Conservation (phyloP, 2,113 vertebrate species). For the Strix uralensis region DNA sequence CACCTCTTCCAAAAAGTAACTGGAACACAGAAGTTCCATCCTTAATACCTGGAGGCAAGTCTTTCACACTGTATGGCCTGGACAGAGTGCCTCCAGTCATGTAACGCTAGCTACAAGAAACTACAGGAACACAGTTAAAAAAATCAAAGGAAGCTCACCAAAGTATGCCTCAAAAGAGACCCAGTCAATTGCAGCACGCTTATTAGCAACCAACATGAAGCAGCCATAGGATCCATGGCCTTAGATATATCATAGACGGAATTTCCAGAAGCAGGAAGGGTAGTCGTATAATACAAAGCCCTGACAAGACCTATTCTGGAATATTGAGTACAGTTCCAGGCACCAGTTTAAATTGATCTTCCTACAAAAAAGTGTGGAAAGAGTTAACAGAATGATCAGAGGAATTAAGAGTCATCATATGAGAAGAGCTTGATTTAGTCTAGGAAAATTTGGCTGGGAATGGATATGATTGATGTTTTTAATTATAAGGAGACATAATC, state of each 20-base stretch:
- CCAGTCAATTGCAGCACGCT: background rate
- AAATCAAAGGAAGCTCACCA: background rate
- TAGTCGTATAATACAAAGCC: background rate
- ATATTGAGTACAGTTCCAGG: background rate
- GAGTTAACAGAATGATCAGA: background rate
- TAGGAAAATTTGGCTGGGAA: background rate
- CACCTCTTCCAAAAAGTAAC: background rate
- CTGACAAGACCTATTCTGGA: background rate
- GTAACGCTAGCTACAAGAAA: background rate
- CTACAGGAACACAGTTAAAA: background rate
- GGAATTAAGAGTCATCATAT: background rate
- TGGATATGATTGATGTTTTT: background rate
- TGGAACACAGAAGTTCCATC: background rate
- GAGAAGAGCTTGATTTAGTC: background rate
- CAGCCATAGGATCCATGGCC: background rate
- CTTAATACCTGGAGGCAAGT: background rate
- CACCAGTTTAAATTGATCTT: background rate
- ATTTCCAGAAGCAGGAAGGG: background rate
- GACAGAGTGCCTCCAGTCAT: background rate
- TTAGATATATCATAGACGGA: background rate
- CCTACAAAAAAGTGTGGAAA: background rate
- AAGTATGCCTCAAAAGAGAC: background rate
- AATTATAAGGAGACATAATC: background rate
- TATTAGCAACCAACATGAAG: background rate
- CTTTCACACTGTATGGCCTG: background rate